Conservation (phyloP, 2,113 vertebrate species). For the cat (Felis catus) region DNA sequence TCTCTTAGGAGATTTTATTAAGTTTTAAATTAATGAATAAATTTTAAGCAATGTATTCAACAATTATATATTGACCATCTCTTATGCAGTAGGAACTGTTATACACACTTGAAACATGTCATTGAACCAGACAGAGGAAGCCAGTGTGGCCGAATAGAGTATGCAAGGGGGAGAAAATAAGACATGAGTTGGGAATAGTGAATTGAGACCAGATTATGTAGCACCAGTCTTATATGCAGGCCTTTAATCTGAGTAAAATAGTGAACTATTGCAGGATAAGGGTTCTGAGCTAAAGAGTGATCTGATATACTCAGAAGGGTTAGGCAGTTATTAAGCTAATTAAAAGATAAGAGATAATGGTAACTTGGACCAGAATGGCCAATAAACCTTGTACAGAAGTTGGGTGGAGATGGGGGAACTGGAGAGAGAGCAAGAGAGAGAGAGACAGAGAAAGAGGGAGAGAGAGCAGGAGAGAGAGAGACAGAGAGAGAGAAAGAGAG, state of each 20-base stretch:
- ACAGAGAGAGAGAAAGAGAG: rapidly evolving
- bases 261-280: neutral
- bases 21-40: neutral
- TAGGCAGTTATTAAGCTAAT: neutral
- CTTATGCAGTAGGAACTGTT: neutral
- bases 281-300: neutral
- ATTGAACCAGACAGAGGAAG: neutral
- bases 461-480: neutral
- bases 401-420: neutral
- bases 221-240: neutral
- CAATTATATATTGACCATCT: neutral
- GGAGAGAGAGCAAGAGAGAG: neutral
- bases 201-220: neutral
- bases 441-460: neutral
- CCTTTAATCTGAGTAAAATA: neutral
- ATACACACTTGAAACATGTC: neutral
- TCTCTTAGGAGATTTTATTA: neutral
- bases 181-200: neutral
- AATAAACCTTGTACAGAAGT: neutral
- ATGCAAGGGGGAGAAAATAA: neutral
- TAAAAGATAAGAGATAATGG: neutral
- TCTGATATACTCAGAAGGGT: neutral
- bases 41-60: neutral
- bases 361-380: neutral
- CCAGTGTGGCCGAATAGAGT: neutral